Conservation (phyloP, 2,113 vertebrate genomes). For the Hyaena hyaena region DNA sequence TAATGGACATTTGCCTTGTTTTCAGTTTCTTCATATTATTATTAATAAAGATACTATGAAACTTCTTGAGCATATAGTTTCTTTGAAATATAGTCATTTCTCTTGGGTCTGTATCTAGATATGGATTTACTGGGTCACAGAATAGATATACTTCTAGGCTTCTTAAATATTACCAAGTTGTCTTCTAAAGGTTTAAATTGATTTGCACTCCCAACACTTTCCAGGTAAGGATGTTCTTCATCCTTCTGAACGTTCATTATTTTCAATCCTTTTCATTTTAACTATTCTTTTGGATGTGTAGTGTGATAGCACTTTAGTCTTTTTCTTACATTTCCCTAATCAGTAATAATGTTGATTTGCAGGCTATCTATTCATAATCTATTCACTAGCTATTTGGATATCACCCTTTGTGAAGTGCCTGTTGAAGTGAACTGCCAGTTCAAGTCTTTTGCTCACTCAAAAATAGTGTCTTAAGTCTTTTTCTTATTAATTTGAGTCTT, state of each 20-base stretch:
- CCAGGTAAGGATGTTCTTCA: neutral
- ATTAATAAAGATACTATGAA: constrained; percentile 1
- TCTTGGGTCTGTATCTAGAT: neutral
- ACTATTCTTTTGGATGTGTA: neutral
- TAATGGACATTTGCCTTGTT: neutral
- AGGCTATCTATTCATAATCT: neutral
- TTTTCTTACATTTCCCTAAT: neutral
- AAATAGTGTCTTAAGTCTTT: neutral
- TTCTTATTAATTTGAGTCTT: neutral
- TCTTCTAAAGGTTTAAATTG: neutral
- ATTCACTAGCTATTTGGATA: neutral
- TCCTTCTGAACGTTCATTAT: neutral
- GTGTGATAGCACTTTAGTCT: neutral
- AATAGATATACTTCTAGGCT: neutral
- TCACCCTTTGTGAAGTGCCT: neutral
- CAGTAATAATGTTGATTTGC: neutral
- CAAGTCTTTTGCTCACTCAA: neutral
- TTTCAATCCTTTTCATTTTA: neutral
- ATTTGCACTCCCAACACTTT: neutral
- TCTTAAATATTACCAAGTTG: neutral
- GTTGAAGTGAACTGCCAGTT: neutral
- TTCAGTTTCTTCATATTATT: neutral
- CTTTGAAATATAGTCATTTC: neutral
- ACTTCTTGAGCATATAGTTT: neutral
- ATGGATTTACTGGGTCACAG: neutral